Percentiles rank a stretch among this genome's conserved stretches.
phyloP scores from a whole-genome alignment of 2,888 invertebrate species.

The Drosophila robusta region DNA sequence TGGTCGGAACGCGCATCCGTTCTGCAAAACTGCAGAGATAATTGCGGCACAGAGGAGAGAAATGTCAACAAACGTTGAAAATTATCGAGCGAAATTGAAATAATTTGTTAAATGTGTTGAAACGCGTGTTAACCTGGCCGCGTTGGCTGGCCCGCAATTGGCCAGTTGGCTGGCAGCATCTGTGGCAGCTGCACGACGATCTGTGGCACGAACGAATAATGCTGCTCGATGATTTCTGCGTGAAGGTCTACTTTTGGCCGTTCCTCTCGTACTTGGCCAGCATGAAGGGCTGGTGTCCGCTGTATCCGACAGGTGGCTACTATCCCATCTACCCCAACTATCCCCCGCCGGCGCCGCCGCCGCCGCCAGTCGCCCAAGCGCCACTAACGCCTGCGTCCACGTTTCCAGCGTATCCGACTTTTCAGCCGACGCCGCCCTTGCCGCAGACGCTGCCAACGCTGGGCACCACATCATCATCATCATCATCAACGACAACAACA shows the following conservation, averaged over 20 bases:
- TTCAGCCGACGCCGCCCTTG: slow-evolving; percentile 55
- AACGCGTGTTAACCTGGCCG: slow-evolving; percentile 27
- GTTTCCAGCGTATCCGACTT: slow-evolving; percentile 60
- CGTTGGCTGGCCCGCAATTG: slow-evolving; percentile 46
- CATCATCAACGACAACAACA: not conserved
- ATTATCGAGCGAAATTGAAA: not conserved
- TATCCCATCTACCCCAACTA: slow-evolving; percentile 74
- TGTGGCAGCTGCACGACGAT: slow-evolving; percentile 28
- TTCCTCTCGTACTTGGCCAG: slow-evolving; percentile 83
- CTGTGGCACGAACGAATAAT: slow-evolving; percentile 40
- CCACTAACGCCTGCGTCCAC: slow-evolving; percentile 61
- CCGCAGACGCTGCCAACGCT: slow-evolving; percentile 22
- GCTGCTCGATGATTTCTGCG: slow-evolving; percentile 82
- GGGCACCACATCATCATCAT: not conserved
- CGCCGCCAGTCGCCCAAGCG: slow-evolving; percentile 22
- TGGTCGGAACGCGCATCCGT: not conserved
- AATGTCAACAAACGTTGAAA: slow-evolving; percentile 41
- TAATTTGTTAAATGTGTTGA: slow-evolving; percentile 16
- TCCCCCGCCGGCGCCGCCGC: slow-evolving; percentile 65
- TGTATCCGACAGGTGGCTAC: slow-evolving; percentile 63
- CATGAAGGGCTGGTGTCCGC: slow-evolving; percentile 83
- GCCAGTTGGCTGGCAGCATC: slow-evolving; percentile 49
- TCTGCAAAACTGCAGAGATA: not conserved
- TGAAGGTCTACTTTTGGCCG: slow-evolving; percentile 84
- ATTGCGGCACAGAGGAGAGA: slow-evolving; percentile 15